phyloP scores from a whole-genome alignment of 2,888 invertebrate genomes.

The Pollenia angustigena region DNA sequence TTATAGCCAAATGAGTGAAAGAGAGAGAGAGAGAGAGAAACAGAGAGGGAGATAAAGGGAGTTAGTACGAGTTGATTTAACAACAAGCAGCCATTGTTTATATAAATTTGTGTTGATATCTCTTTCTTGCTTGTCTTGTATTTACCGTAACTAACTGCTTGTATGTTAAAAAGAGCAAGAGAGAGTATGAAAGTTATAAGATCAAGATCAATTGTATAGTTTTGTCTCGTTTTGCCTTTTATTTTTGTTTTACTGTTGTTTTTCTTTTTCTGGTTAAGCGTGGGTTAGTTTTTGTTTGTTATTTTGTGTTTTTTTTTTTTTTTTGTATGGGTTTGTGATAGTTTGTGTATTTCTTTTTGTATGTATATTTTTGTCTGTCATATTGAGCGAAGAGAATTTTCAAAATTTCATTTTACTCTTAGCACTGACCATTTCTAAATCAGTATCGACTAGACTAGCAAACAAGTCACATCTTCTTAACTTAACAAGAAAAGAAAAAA shows the following conservation, averaged over 20 bases:
- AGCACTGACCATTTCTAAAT: constrained; percentile 82
- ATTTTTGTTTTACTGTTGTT: constrained; percentile 59
- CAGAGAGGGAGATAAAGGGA: not conserved
- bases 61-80: too few species aligned
- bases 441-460: constrained; percentile 84
- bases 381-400: constrained; percentile 76
- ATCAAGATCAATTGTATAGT: constrained; percentile 29
- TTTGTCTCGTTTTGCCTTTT: constrained; percentile 3
- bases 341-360: constrained; percentile 24
- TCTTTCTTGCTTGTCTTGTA: constrained; percentile 21
- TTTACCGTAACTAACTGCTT: not conserved
- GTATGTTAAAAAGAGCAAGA: not conserved
- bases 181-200: not conserved
- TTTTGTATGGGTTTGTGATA: constrained; percentile 27
- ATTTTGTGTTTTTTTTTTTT: not conserved
- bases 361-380: not conserved
- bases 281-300: constrained; percentile 57
- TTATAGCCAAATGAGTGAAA: not conserved
- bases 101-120: not conserved
- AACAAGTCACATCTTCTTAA: constrained; percentile 79
- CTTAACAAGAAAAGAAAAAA: constrained; percentile 64
- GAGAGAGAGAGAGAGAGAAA: not conserved
- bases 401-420: constrained; percentile 81
- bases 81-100: constrained; percentile 63
- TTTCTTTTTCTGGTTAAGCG: constrained; percentile 33